These are phyloP conservation scores for Malthinus flaveolus DNA, from an alignment of 2,888 invertebrate species.

Conservation along the genomic window DNA sequence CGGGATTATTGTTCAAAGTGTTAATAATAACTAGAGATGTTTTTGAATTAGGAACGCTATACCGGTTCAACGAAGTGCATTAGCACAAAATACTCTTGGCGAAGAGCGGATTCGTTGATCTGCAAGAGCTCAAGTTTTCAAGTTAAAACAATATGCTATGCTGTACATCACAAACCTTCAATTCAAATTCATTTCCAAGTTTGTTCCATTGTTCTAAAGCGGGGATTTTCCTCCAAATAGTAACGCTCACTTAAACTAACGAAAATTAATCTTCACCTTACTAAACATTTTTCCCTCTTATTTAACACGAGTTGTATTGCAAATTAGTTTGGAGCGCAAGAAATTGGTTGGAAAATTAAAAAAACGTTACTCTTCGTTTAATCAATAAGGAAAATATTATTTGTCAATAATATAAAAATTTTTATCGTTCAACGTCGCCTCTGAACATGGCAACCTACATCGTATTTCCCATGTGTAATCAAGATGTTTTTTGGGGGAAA, in stretches of 20 bases:
- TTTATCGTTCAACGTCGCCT: background rate
- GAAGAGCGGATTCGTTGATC: conserved; percentile 21
- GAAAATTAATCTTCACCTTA: no score
- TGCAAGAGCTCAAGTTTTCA: conserved; percentile 20
- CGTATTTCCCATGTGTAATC: conserved; percentile 3
- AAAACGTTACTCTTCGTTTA: no score
- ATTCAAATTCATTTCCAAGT: conserved; percentile 6
- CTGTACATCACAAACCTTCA: conserved; percentile 11
- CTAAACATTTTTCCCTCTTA: no score
- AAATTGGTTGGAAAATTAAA: no score
- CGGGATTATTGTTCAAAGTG: conserved; percentile 18
- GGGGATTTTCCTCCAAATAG: background rate
- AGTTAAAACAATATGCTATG: conserved; percentile 24
- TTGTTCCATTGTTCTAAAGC: background rate
- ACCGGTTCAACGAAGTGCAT: conserved; percentile 22
- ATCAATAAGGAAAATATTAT: conserved; percentile 1
- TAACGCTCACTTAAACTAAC: no score
- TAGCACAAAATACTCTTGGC: conserved; percentile 17
- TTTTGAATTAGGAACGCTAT: conserved; percentile 9
- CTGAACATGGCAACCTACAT: background rate
- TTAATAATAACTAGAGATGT: conserved; percentile 22
- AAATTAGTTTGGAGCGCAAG: no score
- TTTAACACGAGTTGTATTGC: no score
- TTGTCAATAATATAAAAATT: background rate
- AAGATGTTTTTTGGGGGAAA: background rate